Base-by-base conservation (phyloP, 2,797 vertebrate genomes). In the Ctenopoma multispine region DNA sequence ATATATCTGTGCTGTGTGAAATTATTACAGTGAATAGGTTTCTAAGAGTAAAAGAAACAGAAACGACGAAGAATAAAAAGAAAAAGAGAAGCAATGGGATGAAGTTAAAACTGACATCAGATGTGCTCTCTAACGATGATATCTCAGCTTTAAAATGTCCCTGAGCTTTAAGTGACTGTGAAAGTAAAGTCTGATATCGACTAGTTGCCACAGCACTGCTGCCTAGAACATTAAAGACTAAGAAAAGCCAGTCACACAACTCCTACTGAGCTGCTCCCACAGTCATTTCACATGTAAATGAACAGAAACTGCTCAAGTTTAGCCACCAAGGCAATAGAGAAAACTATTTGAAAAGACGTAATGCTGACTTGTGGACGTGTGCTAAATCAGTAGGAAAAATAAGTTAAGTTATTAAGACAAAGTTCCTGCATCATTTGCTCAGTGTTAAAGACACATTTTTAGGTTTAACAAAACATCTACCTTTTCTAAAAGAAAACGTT, bases 101-200 rank as follows among this genome's bases (percentile, higher is more conserved):
- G 59, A 69, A 84, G 83, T 86, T 78, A 75, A 93, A 82, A 74
- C 77, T 50, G 66, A 79, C 64, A 77, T 86, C 82, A 83, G 79
- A 83, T 81, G 68, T 66, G 58, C 77, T 75, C 81, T 90, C 87
- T 82, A 78, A 89, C 80, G 85, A 82, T 73, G 74, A 79, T 82
- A 89, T 80, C 76, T 84, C 62, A 74, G 69, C 72, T 66, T 77
- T 72, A 79, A 86, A 87, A 89, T 54, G 80, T 82, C 81, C 75
- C 83, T 9, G 61, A 84, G 86, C 82, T 75, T 87, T 72, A 80
- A 83, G 75, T 41, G 48, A 77, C 72, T 78, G 80, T 66, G 79
- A 80, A 79, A 85, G 84, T 83, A 71, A 81, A 84, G 82, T 66
- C 80, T 69, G 74, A 65, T 90, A 92, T 92, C 50, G 85, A 90